Evolutionary conservation across 2,888 invertebrate species (phyloP).

Genomic region (Prosapia bicincta): DNA sequence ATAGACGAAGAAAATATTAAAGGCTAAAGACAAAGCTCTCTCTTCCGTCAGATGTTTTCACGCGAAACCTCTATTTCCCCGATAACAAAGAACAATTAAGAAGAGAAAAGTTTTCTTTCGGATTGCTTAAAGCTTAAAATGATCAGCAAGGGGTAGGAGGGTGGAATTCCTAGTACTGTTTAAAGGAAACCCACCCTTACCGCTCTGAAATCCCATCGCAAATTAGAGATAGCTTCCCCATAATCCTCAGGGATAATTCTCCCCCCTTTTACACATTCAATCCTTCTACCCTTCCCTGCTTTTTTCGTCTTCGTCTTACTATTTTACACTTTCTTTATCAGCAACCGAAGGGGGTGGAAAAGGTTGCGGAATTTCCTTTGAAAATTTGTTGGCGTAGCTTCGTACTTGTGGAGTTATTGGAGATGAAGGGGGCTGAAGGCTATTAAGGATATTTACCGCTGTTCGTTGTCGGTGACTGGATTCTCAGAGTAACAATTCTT

Average conservation of each 20-base stretch:
- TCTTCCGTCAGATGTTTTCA: background rate
- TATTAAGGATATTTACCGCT: too few species aligned
- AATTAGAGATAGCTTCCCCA: slow-evolving; percentile 32
- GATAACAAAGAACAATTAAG: background rate
- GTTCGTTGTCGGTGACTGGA: background rate
- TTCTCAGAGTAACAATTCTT: background rate
- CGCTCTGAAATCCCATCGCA: slow-evolving; percentile 31
- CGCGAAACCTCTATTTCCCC: background rate
- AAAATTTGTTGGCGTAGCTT: background rate
- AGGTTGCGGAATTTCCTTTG: background rate
- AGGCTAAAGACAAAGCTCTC: too few species aligned
- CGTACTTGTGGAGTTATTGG: background rate
- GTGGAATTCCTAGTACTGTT: background rate
- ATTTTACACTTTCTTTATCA: slow-evolving; percentile 10
- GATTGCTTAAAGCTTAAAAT: background rate
- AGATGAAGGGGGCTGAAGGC: background rate
- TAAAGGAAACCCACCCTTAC: background rate
- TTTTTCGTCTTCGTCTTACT: slow-evolving; percentile 11
- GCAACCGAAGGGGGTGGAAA: background rate
- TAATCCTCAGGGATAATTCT: slow-evolving; percentile 26
- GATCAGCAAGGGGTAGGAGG: background rate
- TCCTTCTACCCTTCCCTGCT: background rate
- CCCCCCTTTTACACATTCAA: slow-evolving; percentile 1
- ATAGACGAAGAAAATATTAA: too few species aligned
- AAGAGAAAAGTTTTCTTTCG: background rate